These are phyloP conservation scores for Sturnira hondurensis DNA, from an alignment of 2,113 vertebrate genomes.

Conservation along the genomic window DNA sequence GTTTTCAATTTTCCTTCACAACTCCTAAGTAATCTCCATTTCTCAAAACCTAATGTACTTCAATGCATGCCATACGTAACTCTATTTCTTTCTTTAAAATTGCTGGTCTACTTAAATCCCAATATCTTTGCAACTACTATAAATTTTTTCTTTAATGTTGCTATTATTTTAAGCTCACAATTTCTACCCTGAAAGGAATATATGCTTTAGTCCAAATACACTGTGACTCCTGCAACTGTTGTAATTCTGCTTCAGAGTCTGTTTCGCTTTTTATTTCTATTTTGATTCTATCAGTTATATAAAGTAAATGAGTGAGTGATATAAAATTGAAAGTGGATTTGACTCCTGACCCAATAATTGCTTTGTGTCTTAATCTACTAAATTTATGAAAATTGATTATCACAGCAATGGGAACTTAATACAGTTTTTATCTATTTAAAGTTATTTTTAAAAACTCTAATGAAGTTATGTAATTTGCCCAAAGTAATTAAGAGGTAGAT, in stretches of 20 bases:
- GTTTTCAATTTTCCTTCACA: conserved; percentile 52
- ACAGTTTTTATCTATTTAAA: not conserved
- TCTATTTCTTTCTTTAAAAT: conserved; percentile 42
- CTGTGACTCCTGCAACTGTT: not conserved
- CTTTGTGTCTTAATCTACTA: not conserved
- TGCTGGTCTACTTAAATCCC: conserved; percentile 24
- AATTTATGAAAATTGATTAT: not conserved
- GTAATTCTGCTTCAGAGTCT: not conserved
- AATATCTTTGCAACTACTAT: not conserved
- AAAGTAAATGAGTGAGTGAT: not conserved
- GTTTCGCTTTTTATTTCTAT: not conserved
- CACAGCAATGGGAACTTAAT: not conserved
- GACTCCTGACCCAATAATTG: not conserved
- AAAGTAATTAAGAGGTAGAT: not conserved
- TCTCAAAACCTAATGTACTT: conserved; percentile 42
- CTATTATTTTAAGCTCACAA: conserved; percentile 11
- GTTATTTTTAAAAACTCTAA: not conserved
- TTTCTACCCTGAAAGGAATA: not conserved
- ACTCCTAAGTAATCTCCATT: conserved; percentile 16
- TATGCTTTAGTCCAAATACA: not conserved
- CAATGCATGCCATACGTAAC: conserved; percentile 44
- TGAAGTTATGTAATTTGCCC: not conserved
- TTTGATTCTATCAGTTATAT: not conserved
- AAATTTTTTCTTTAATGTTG: not conserved
- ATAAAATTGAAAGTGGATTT: not conserved